Percentiles rank a stretch among this genome's conserved stretches.
These are phyloP conservation scores for Ictalurus punctatus DNA, from an alignment of 2,113 vertebrate species.

Conservation along the genomic window DNA sequence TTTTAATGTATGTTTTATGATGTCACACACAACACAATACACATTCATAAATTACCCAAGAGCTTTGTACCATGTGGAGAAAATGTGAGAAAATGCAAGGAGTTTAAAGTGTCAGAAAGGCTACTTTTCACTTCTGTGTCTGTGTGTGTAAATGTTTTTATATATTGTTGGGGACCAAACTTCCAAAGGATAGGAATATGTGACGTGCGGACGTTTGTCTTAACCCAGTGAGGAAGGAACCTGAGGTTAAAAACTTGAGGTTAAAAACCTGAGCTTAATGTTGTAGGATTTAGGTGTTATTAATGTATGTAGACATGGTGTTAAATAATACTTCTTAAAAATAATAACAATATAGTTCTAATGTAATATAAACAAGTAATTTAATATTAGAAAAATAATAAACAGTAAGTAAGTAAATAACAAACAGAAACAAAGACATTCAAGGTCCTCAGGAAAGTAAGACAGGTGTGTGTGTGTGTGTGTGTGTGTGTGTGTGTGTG, in stretches of 20 bases:
- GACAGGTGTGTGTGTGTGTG: slow-evolving; percentile 7
- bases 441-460: neutral
- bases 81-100: neutral
- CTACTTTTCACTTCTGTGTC: neutral
- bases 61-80: neutral
- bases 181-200: neutral
- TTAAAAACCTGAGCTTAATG: neutral
- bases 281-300: neutral
- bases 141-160: neutral
- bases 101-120: neutral
- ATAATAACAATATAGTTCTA: neutral
- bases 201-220: neutral
- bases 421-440: neutral
- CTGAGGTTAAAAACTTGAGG: neutral
- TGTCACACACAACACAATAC: neutral
- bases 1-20: neutral
- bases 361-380: neutral
- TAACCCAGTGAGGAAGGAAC: neutral
- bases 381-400: neutral
- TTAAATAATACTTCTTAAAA: neutral
- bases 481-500: slow-evolving; percentile 51
- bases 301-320: neutral
- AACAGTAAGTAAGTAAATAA: neutral
- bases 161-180: neutral
- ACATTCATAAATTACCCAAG: neutral